Evolutionary conservation across 2,113 vertebrate genomes (phyloP), one percentile per base, ranked within the genome.

Genomic region (Sinocyclocheilus grahami): DNA sequence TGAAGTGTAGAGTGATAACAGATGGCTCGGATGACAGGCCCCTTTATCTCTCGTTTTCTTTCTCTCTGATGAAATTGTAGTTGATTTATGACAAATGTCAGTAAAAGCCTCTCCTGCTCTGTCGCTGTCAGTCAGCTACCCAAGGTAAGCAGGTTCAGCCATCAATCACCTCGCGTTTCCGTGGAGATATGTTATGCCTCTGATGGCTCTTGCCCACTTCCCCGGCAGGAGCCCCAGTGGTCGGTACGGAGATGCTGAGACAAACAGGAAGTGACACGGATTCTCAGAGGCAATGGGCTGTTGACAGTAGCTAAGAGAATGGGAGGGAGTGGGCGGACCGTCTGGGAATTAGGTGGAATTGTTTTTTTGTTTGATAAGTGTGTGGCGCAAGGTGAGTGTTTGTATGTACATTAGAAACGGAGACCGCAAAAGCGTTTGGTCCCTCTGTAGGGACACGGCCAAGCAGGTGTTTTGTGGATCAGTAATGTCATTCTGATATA

Each of bases 51-150:
- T 74, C 42, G 79, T 46, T 82, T 62, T 83, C 76, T 75, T 42
- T 86, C 71, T 71, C 91, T 95, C 86, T 96, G 94, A 95, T 96
- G 93, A 97, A 96, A 97, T 95, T 95, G 94, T 93, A 95, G 94
- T 94, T 97, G 96, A 98, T 97, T 97, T 97, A 97, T 97, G 95
- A 96, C 95, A 96, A 96, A 95, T 94, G 95, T 96, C 95, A 92
- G 93, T 91, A 90, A 93, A 93, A 94, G 94, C 91, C 91, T 86
- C 89, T 91, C 92, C 93, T 94, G 94, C 94, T 95, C 96, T 95
- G 95, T 96, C 95, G 94, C 95, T 95, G 96, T 97, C 95, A 95
- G 90, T 95, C 94, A 92, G 93, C 93, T 95, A 93, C 94, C 93
- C 92, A 95, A 95, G 95, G 94, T 94, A 95, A 95, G 94, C 94